Percentiles rank a stretch among this genome's conserved stretches.
Conservation (phyloP, 2,113 vertebrate genomes). For the Rousettus leschenaultii region DNA sequence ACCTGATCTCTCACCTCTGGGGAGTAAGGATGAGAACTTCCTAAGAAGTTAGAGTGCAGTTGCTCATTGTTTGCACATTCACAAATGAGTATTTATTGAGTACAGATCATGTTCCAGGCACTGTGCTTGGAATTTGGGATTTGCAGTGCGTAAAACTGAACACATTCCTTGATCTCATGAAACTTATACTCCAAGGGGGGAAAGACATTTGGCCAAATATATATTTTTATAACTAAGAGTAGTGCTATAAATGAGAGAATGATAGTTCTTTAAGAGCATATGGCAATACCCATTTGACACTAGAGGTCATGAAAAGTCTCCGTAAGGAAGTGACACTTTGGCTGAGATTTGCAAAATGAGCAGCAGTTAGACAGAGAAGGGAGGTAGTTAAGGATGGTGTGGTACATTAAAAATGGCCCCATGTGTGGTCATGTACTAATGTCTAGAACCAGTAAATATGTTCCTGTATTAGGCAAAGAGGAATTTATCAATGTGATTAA, state of each 20-base stretch:
- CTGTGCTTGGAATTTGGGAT: background rate
- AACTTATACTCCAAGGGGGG: background rate
- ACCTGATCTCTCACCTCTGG: background rate
- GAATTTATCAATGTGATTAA: background rate
- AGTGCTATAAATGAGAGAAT: background rate
- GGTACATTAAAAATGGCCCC: background rate
- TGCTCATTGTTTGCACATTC: background rate
- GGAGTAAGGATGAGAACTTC: background rate
- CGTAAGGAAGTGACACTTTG: background rate
- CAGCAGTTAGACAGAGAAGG: background rate
- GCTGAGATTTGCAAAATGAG: background rate
- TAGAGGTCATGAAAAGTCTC: background rate
- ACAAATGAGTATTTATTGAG: background rate
- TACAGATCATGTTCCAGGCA: background rate
- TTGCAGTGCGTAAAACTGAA: background rate
- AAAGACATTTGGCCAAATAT: background rate
- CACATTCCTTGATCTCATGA: background rate
- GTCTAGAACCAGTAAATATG: background rate
- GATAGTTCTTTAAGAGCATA: background rate
- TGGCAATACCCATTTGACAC: background rate
- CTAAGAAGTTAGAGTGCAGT: background rate
- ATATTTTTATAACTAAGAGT: background rate
- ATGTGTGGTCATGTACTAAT: background rate
- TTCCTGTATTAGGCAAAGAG: background rate
- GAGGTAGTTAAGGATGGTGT: accelerated